Evolutionary conservation across 2,797 vertebrate genomes (phyloP), one percentile per base, ranked within the genome.

Genomic region (Alca torda): DNA sequence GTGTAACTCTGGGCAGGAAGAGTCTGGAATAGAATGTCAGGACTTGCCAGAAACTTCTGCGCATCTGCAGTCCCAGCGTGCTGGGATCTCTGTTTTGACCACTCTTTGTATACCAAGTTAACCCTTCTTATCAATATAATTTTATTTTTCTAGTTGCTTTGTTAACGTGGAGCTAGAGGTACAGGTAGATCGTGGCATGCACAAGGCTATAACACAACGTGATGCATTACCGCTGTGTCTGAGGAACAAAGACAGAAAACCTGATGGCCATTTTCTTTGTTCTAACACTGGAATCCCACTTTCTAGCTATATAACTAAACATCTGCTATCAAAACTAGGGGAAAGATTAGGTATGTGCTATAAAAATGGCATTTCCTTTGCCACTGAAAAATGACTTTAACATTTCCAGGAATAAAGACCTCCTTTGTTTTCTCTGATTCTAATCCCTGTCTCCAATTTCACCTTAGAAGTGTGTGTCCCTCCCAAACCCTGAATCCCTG

Each of bases 341-440:
- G 67, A 70, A 86, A 81, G 83, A 96, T 92, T 92, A 94, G 93
- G 84, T 94, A 81, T 77, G 92, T 93, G 93, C 83, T 95, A 69
- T 87, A 96, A 96, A 96, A 96, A 93, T 93, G 95, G 93, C 93
- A 97, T 96, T 97, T 97, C 95, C 92, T 96, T 95, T 97, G 95
- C 95, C 91, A 93, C 94, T 97, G 95, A 96, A 91, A 96, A 97
- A 97, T 93, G 17, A 94, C 89, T 96, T 95, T 96, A 96, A 96
- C 94, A 96, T 96, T 97, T 97, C 79, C 84, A 97, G 87, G 83
- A 95, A 95, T 93, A 96, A 96, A 97, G 92, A 76, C 87, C 56
- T 89, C 79, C 92, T 96, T 96, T 97, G 87, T 95, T 83, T 80
- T 84, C 60, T 84, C 73, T 0, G 3, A 70, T 84, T 96, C 56